phyloP scores from a whole-genome alignment of 2,888 invertebrate genomes.

The Penaeus monodon region DNA sequence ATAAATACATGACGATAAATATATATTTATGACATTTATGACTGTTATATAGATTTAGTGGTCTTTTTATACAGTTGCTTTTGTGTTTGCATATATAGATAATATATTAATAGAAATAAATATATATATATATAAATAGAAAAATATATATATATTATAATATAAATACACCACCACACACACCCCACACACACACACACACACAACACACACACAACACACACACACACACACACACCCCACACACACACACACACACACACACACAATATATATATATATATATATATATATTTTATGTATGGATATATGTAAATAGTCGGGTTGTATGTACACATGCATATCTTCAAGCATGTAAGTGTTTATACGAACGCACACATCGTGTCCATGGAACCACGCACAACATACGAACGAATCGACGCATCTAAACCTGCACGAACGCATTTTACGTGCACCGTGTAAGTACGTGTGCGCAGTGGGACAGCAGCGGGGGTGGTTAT shows the following conservation, averaged over 20 bases:
- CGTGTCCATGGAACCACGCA: too few relatives aligned
- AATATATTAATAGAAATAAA: background rate
- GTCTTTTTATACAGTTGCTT: too few relatives aligned
- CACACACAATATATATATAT: background rate
- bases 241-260: background rate
- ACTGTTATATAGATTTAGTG: too few relatives aligned
- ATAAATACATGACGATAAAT: too few relatives aligned
- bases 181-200: too few relatives aligned
- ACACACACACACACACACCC: background rate
- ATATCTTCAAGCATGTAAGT: background rate
- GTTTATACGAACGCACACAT: background rate
- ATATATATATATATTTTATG: background rate
- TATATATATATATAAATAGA: background rate
- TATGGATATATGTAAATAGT: background rate
- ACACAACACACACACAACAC: background rate
- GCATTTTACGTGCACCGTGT: background rate
- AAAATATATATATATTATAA: background rate
- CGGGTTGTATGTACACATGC: background rate
- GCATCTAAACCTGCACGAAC: background rate
- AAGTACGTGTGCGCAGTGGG: background rate
- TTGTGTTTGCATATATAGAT: background rate
- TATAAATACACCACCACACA: background rate
- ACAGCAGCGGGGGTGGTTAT: too few relatives aligned
- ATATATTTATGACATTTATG: too few relatives aligned
- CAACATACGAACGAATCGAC: background rate